Evolutionary conservation across 2,888 invertebrate genomes (phyloP), one percentile per base, ranked within the genome.

Genomic region (Caenorhabditis macrosperma): DNA sequence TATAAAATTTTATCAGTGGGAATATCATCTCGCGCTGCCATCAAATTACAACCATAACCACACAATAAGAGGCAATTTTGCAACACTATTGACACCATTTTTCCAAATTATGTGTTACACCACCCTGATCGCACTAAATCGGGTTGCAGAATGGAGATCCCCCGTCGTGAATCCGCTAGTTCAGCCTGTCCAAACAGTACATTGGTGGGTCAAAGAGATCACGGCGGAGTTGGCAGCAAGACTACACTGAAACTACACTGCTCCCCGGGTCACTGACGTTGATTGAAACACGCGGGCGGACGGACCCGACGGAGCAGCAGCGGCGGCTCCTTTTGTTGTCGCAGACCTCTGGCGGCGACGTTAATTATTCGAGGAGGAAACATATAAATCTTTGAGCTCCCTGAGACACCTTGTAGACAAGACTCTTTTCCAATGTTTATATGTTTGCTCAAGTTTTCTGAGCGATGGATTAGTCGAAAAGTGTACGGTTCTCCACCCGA

Each of bases 361-460:
- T 61, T 71, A 71, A 71, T 71, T 71, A 71, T 38, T 38, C 12
- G 12, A 15, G 38, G 44, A 15, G 12, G 12, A 3, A 63, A 63
- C 17, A 61, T n/a, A 76, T 76, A 76, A 68, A 76, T 76, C 68
- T 68, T 55, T n/a, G 24, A n/a, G 5, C 12, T 57, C 24, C 46
- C 28, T 38, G 5, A 57, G 50, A 33, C 26, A 26, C 28, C 26
- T 38, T 22, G 24, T 33, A 46, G 50, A 63, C 35, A 52, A 33
- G 38, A 38, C 7, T 38, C 38, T 38, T 5, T 15, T 35, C 22
- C 59, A 59, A 59, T 59, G 68, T 69, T 69, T 54, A 61, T 61
- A 48, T 68, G 44, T 69, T 69, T 69, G 61, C 69, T 61, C 69
- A 69, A 61, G 69, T 69, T 69, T 69, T 61, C 61, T n/a, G 69